Evolutionary conservation across 1,140 invertebrate species (phyloP), one percentile per base, ranked within the genome.

Genomic region (Macrobrachium nipponense): DNA sequence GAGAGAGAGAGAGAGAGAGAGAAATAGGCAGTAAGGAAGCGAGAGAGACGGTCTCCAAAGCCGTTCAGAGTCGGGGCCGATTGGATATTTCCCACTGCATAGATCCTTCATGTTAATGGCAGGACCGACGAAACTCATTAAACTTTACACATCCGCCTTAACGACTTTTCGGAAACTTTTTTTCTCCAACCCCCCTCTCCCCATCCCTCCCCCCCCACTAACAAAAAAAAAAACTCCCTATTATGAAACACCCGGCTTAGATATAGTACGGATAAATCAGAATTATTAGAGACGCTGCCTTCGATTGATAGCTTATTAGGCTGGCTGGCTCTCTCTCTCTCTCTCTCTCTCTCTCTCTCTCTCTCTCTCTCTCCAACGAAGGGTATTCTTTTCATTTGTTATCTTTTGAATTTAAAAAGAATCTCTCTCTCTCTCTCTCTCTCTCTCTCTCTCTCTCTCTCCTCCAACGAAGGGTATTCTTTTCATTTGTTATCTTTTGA

Each of bases 101-200:
- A 85, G 82, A 85, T 85, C 79, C 82, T 44, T 85, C 82, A 85
- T 85, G 75, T 85, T 85, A 85, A 85, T 85, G 82, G 66, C 20
- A 23, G 20, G 70, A 60, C 78, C 82, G 51, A 79, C 75, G 82
- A 78, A 85, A 79, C 82, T 85, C 82, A 85, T 85, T 85, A 68
- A 85, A 85, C 82, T 85, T 85, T 85, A 85, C 75, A 11, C 82
- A 78, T 85, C 82, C 75, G 72, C 82, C 59, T 79, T 85, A 85
- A 85, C 82, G 82, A 85, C 82, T 85, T 79, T 68, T 78, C 70
- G 68, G 82, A 85, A 85, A 51, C 72, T 85, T 85, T 85, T 62
- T 36, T 36, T 36, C 27, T 36, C 27, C 27, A 1, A 1, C 27
- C 27, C 27, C 27, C 27, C 27, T 2, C 27, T 4, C 4, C 27